phyloP scores from a whole-genome alignment of 2,888 invertebrate species.

The Leistus spinibarbis region DNA sequence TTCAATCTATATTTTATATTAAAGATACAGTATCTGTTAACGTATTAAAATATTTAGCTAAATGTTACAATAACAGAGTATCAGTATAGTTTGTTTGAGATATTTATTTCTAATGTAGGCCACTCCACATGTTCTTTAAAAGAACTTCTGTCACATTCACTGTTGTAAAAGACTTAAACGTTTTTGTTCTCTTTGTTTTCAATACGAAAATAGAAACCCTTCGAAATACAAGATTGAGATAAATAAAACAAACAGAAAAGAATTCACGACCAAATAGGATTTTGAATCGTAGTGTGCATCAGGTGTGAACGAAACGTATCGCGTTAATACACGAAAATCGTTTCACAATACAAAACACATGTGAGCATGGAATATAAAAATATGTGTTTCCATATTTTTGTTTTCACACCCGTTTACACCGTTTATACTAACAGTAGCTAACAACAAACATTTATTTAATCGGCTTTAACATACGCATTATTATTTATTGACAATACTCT shows the following conservation, averaged over 20 bases:
- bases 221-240: not conserved
- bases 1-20: too few relatives aligned
- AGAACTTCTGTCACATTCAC: not conserved
- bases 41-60: too few relatives aligned
- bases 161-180: not conserved
- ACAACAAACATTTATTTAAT: too few relatives aligned
- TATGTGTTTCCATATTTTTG: not conserved
- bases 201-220: not conserved
- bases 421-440: not conserved
- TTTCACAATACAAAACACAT: not conserved
- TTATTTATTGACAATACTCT: too few relatives aligned
- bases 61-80: too few relatives aligned
- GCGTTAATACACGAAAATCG: not conserved
- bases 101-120: too few relatives aligned
- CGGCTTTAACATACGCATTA: too few relatives aligned
- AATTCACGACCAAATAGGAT: not conserved
- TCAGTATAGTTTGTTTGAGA: too few relatives aligned
- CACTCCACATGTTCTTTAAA: too few relatives aligned
- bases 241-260: not conserved
- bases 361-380: not conserved
- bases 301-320: not conserved
- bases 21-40: too few relatives aligned
- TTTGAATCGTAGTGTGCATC: not conserved
- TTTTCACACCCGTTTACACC: not conserved
- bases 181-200: not conserved